phyloP scores from a whole-genome alignment of 2,113 vertebrate species.

The Periophthalmodon schlosseri region DNA sequence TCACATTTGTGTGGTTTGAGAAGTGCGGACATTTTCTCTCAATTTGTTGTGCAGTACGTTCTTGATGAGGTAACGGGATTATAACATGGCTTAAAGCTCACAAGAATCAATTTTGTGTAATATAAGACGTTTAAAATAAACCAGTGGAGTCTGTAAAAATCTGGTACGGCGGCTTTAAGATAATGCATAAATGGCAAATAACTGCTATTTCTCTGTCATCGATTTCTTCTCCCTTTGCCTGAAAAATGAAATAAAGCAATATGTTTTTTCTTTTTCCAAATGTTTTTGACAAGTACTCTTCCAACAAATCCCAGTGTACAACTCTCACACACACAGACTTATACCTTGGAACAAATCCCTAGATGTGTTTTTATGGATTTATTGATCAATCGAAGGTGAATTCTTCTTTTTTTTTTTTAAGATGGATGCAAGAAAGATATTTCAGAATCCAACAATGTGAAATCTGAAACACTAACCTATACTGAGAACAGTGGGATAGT shows the following conservation, averaged over 20 bases:
- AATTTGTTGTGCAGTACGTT: too few species aligned
- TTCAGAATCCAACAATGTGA: slow-evolving; percentile 29
- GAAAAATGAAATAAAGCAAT: slow-evolving; percentile 37
- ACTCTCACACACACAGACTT: neutral
- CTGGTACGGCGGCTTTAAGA: neutral
- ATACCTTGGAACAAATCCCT: slow-evolving; percentile 37
- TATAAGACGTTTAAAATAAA: too few species aligned
- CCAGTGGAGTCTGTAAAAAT: too few species aligned
- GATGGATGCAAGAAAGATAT: slow-evolving; percentile 19
- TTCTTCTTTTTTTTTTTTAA: slow-evolving; percentile 35
- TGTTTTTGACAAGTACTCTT: slow-evolving; percentile 47
- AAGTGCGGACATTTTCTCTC: too few species aligned
- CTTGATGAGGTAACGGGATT: too few species aligned
- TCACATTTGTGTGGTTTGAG: neutral
- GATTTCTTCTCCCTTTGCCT: neutral
- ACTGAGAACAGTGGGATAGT: slow-evolving; percentile 51
- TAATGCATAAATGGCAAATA: neutral
- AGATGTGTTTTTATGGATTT: slow-evolving; percentile 26
- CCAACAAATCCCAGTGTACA: slow-evolving; percentile 35
- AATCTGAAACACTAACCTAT: slow-evolving; percentile 62
- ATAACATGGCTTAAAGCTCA: too few species aligned
- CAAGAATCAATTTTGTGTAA: too few species aligned
- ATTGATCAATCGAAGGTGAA: slow-evolving; percentile 37
- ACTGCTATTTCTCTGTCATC: slow-evolving; percentile 11
- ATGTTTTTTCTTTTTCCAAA: slow-evolving; percentile 23